Evolutionary conservation across 2,888 invertebrate genomes (phyloP).

Genomic region (Drosophila birchii): DNA sequence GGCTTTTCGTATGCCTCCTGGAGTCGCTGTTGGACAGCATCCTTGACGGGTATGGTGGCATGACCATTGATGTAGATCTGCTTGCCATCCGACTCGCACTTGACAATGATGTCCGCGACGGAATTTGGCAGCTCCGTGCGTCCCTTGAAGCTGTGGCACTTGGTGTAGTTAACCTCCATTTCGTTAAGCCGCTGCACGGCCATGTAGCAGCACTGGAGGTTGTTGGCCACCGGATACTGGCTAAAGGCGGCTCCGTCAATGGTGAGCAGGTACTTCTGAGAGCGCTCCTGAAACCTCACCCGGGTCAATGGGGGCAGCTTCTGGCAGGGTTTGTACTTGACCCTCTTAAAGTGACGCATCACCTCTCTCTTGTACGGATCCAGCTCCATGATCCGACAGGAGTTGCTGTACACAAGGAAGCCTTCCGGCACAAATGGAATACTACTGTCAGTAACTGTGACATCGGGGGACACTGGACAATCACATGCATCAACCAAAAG

Average conservation of each 20-base stretch:
- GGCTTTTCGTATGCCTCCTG: slow-evolving; percentile 41
- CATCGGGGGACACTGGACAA: background rate
- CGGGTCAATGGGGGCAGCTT: slow-evolving; percentile 79
- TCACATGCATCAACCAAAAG: background rate
- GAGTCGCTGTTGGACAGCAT: slow-evolving; percentile 85
- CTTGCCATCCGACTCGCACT: slow-evolving; percentile 84
- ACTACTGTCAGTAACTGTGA: slow-evolving; percentile 20
- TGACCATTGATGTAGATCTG: slow-evolving; percentile 85
- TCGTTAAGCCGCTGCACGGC: slow-evolving; percentile 80
- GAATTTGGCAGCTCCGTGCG: slow-evolving; percentile 81
- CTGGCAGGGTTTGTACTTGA: slow-evolving; percentile 86
- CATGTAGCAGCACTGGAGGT: slow-evolving; percentile 82
- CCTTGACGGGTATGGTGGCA: slow-evolving; percentile 86
- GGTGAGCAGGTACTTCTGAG: slow-evolving; percentile 73
- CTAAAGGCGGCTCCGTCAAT: slow-evolving; percentile 73
- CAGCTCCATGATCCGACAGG: slow-evolving; percentile 88
- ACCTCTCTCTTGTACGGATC: slow-evolving; percentile 87
- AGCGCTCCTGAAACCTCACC: slow-evolving; percentile 70
- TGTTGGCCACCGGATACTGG: slow-evolving; percentile 62
- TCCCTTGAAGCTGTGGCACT: slow-evolving; percentile 85
- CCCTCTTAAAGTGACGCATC: slow-evolving; percentile 86
- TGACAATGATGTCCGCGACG: slow-evolving; percentile 86
- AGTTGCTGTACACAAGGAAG: slow-evolving; percentile 86
- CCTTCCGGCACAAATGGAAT: slow-evolving; percentile 73
- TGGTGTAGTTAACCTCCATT: slow-evolving; percentile 72